A percentile compares a stretch with the other conserved stretches of the same genome.
Evolutionary conservation across 2,113 vertebrate species (phyloP).

Genomic region (Phasianus colchicus): DNA sequence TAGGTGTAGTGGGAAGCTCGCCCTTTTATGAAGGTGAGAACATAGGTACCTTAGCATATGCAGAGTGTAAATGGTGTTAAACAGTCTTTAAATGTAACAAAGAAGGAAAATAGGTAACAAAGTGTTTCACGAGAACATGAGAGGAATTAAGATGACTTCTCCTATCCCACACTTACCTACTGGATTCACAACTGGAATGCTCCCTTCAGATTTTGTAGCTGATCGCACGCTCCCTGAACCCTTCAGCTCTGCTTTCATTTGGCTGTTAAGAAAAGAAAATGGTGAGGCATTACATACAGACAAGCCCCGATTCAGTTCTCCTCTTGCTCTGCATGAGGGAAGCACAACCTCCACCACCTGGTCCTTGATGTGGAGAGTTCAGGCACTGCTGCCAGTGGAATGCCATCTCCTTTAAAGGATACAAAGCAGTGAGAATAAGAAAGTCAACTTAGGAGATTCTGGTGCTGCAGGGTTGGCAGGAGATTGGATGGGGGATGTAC

Average conservation of each 20-base stretch:
- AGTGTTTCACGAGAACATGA: not conserved
- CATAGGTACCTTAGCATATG: not conserved
- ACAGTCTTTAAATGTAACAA: not conserved
- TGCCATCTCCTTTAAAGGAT: not conserved
- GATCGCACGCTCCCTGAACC: rapidly evolving
- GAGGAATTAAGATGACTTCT: not conserved
- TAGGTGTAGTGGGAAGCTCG: not conserved
- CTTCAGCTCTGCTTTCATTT: not conserved
- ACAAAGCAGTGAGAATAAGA: not conserved
- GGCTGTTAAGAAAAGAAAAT: not conserved
- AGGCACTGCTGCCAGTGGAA: not conserved
- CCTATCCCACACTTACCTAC: not conserved
- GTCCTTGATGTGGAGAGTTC: not conserved
- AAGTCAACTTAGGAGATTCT: not conserved
- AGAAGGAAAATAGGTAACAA: not conserved
- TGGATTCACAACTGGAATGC: not conserved
- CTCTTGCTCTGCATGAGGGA: not conserved
- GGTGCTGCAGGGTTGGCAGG: not conserved
- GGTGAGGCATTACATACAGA: not conserved
- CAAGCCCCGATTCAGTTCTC: not conserved
- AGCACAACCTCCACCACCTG: not conserved
- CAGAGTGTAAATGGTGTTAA: not conserved
- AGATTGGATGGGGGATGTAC: not conserved
- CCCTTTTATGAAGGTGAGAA: not conserved
- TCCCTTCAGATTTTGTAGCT: not conserved